Base-by-base conservation (phyloP, 2,797 vertebrate genomes). In the Sebastes baramenuke region DNA sequence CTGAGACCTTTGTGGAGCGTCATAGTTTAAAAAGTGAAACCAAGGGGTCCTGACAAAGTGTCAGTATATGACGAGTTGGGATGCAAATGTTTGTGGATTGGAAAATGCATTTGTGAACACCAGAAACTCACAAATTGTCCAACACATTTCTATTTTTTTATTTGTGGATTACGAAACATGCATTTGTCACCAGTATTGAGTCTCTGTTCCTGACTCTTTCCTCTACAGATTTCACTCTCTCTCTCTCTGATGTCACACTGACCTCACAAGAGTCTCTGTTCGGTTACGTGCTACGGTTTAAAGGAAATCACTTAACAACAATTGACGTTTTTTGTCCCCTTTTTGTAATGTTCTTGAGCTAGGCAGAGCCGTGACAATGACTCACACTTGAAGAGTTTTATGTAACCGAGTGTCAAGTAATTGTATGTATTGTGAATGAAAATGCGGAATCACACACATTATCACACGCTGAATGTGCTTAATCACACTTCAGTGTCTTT, bases 381-480 rank as follows among this genome's bases (percentile, higher is more conserved):
- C n/a, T 80, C 69, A 62, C 34, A 67, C 24, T 71, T 32, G 8
- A 59, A 30, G 34, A 61, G 34, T 54, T 80, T 87, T 62, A 83
- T 75, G 72, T 29, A 84, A 88, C 78, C 36, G 30, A 77, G 69
- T 77, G 81, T 83, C 32, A 79, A 68, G 8, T 79, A 71, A 75
- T 66, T 76, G 32, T 22, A 60, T 85, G 70, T 20, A 71, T 68
- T 72, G 59, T 61, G 67, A 75, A 62, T 76, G 32, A 16, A 83
- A 73, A 76, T 11, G 68, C 6, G 46, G 72, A 68, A 83, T 85
- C 67, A 32, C 30, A 36, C 60, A 49, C 3, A 54, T 46, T 18
- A 81, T 82, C 66, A 24, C 58, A 65, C 32, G 54, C 7, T 56
- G 10, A 81, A 66, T 12, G 22, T 9, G 29, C 20, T 46, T 25